Percentiles rank a stretch among this genome's conserved stretches.
These are phyloP conservation scores for Castor canadensis DNA, from an alignment of 2,113 vertebrate species.

Conservation along the genomic window DNA sequence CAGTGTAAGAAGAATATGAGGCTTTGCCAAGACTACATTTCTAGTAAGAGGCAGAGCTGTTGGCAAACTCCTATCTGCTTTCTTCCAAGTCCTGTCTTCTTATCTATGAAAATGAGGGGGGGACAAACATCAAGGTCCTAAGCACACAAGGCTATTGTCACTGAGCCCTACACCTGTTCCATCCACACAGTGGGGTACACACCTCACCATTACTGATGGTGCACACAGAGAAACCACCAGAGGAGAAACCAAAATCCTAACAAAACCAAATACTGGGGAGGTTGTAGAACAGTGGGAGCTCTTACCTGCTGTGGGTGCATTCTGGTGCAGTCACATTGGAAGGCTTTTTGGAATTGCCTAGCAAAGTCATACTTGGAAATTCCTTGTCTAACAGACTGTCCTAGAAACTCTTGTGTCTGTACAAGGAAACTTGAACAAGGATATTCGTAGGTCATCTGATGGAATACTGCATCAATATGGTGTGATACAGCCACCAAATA, in stretches of 20 bases:
- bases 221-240: not conserved
- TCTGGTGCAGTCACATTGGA: rapidly evolving
- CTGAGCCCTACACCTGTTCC: not conserved
- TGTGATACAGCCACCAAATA: too few relatives aligned
- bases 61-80: not conserved
- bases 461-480: not conserved
- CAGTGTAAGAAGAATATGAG: not conserved
- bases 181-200: rapidly evolving
- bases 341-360: not conserved
- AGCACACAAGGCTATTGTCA: rapidly evolving
- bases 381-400: not conserved
- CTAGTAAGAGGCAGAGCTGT: not conserved
- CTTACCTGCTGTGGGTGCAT: not conserved
- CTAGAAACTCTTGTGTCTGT: not conserved
- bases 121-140: not conserved
- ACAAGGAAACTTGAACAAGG: not conserved
- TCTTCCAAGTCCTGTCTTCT: too few relatives aligned
- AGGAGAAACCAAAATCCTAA: not conserved
- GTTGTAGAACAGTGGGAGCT: rapidly evolving
- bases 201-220: rapidly evolving
- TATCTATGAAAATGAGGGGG: not conserved
- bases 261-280: too few relatives aligned
- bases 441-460: not conserved
- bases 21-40: not conserved
- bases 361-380: not conserved